Conservation (phyloP, 2,797 vertebrate genomes). For the Dallia pectoralis region DNA sequence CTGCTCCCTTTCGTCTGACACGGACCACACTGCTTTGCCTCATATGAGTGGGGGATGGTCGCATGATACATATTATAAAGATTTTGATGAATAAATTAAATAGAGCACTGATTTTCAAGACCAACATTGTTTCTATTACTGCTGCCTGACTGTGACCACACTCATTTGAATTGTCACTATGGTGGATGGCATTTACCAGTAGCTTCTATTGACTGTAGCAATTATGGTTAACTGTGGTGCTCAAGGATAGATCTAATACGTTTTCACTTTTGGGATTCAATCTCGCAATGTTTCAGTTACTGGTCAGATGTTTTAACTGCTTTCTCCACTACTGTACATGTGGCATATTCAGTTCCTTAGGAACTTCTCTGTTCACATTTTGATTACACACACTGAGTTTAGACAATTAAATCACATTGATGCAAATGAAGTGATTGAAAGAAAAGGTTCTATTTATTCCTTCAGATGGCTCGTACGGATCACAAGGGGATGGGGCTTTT, state of each 20-base stretch:
- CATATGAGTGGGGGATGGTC: not conserved
- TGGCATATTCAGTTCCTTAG: not conserved
- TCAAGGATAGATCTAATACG: no score
- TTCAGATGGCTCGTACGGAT: not conserved
- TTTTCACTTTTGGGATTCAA: no score
- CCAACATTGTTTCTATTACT: no score
- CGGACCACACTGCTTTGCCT: not conserved
- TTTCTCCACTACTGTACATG: no score
- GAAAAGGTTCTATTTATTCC: not conserved
- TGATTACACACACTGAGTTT: not conserved
- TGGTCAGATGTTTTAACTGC: no score
- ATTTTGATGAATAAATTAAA: not conserved
- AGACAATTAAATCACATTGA: not conserved
- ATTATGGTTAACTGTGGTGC: no score
- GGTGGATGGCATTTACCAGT: no score
- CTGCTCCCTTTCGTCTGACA: not conserved
- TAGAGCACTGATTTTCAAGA: not conserved
- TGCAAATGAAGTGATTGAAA: not conserved
- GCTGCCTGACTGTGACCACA: no score
- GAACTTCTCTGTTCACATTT: not conserved
- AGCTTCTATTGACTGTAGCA: no score
- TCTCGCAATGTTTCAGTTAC: no score
- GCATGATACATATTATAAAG: not conserved
- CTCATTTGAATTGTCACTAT: no score
- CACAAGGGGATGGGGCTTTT: not conserved